Evolutionary conservation across 2,888 invertebrate species (phyloP), one percentile per base, ranked within the genome.

Genomic region (Dasysyrphus tricinctus): DNA sequence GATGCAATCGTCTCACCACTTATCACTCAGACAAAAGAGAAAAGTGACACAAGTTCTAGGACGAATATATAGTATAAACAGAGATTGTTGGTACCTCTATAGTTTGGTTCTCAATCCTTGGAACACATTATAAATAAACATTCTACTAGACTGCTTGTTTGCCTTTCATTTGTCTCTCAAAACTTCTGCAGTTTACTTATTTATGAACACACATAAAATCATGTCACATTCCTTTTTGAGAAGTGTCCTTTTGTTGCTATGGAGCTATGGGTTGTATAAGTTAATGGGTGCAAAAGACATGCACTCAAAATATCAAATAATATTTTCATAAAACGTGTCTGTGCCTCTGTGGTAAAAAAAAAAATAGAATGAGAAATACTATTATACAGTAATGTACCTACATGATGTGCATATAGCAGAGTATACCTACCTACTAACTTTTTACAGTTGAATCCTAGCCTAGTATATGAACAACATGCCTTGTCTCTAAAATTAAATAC

Each of bases 271-370:
- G 39, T 54, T 32, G 16, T 42, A 42, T 39, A 42, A 39, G 69
- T 54, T 69, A 69, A 69, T 74, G 74, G 42, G 39, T 69, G 69
- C 65, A 74, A 34, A 42, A 80, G 74, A 67, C 59, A 69, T 69
- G 75, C 80, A 56, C 69, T 80, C 59, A 51, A 69, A 80, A 75
- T 59, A 80, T 75, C 51, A 74, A 80, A 63, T 77, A 77, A 51
- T 77, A 72, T 77, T 81, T 81, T 57, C 65, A 47, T 51, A 75
- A 54, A 67, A 77, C 67, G 44, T 76, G 63, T 76, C 44, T 73
- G 56, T 29, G 47, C 24, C 24, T 24, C 24, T 24, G 24, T 24
- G 32, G 32, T 32, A 32, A 32, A 32, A 32, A n/a, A n/a, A n/a
- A 24, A 24, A 2, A 24, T 24, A 3, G 3, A 24, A 24, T 24